Percentiles rank a stretch among this genome's conserved stretches.
phyloP scores from a whole-genome alignment of 2,797 vertebrate genomes.

The Eremophila alpestris region DNA sequence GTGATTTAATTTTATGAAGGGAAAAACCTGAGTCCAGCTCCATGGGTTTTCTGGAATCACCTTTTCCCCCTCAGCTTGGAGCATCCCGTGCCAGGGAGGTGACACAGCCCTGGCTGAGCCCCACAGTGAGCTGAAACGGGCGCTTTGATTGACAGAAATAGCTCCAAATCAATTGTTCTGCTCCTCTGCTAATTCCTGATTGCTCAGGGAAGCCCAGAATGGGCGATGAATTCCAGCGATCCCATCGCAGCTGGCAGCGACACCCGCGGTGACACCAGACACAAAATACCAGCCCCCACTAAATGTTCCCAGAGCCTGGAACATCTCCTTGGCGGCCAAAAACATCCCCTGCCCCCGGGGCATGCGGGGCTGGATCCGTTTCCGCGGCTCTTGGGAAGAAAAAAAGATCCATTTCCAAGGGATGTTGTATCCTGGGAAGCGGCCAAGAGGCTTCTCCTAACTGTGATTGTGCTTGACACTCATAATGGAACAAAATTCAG shows the following conservation, averaged over 20 bases:
- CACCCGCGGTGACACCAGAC: neutral
- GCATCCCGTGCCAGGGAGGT: neutral
- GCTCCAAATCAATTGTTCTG: conserved; percentile 43
- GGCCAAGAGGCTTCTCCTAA: conserved; percentile 38
- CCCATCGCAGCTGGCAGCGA: neutral
- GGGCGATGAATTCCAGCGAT: neutral
- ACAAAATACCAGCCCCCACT: neutral
- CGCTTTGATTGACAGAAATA: neutral
- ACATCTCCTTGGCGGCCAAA: neutral
- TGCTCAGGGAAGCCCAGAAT: neutral
- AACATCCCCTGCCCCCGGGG: neutral
- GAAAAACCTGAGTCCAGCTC: neutral
- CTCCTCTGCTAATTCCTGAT: conserved; percentile 16
- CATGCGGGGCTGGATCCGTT: fast-evolving
- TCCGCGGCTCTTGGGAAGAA: neutral
- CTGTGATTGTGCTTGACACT: conserved; percentile 53
- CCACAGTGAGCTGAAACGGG: neutral
- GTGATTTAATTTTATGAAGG: neutral
- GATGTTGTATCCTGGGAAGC: conserved; percentile 20
- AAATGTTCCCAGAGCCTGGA: neutral
- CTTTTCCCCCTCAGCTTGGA: neutral
- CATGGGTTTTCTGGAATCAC: neutral
- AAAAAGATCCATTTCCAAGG: neutral
- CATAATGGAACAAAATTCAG: conserved; percentile 43
- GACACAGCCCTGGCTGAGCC: neutral